phyloP scores from a whole-genome alignment of 2,888 invertebrate species.

The Dryadula phaetusa region DNA sequence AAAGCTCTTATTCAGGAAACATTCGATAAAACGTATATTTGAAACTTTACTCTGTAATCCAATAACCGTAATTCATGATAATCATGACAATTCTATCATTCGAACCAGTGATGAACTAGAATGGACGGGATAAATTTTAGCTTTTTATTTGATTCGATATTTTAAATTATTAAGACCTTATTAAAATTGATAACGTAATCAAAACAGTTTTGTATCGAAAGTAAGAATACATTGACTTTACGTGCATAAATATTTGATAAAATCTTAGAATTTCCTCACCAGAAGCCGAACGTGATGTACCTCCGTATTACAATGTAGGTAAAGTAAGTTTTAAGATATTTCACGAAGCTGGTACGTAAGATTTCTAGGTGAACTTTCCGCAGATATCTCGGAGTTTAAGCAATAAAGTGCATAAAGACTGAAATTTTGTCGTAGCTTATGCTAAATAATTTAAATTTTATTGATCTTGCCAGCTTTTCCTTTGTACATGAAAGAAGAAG shows the following conservation, averaged over 20 bases:
- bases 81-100: conserved; percentile 8
- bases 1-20: not conserved
- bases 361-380: conserved; percentile 15
- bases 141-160: not conserved
- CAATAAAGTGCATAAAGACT: conserved; percentile 15
- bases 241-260: conserved; percentile 2
- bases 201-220: not conserved
- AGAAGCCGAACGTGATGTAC: conserved; percentile 11
- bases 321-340: conserved; percentile 25
- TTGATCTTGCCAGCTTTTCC: not conserved
- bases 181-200: too few relatives aligned
- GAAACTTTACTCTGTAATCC: conserved; percentile 1
- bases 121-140: not conserved
- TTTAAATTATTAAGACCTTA: too few relatives aligned
- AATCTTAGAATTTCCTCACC: conserved; percentile 3
- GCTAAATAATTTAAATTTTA: conserved; percentile 7
- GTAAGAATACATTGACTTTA: not conserved
- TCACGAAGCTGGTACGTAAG: conserved; percentile 2
- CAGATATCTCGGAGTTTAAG: conserved; percentile 17
- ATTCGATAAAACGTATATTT: conserved; percentile 1
- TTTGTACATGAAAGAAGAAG: not conserved
- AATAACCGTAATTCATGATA: conserved; percentile 17
- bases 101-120: conserved; percentile 9
- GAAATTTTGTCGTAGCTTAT: conserved; percentile 9
- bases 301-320: conserved; percentile 20